Evolutionary conservation across 2,888 invertebrate species (phyloP).

Genomic region (Drosophila koepferae): DNA sequence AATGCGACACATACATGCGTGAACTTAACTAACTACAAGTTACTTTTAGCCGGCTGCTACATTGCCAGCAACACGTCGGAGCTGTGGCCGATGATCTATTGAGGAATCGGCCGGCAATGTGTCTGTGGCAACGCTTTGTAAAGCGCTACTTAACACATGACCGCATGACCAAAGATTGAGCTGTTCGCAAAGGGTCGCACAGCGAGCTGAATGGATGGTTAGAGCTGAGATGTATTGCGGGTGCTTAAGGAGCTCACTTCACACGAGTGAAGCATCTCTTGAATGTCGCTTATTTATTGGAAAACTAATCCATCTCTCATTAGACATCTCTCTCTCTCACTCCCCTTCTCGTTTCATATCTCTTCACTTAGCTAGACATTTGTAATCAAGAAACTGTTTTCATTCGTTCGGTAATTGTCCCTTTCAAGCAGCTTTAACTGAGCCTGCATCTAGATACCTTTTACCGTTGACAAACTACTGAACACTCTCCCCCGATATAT

Average conservation of each 20-base stretch:
- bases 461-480: slow-evolving; percentile 60
- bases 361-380: not conserved
- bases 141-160: slow-evolving; percentile 38
- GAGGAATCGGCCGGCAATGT: slow-evolving; percentile 14
- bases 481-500: slow-evolving; percentile 36
- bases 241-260: not conserved
- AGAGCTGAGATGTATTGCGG: not conserved
- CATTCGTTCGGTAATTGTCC: not conserved
- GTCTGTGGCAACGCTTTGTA: slow-evolving; percentile 30
- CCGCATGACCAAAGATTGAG: slow-evolving; percentile 19
- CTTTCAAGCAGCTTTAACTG: not conserved
- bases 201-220: not conserved
- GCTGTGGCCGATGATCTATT: slow-evolving; percentile 21
- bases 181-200: not conserved
- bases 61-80: slow-evolving; percentile 42
- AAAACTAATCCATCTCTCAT: not conserved
- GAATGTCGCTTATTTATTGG: not conserved
- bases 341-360: no score
- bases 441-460: slow-evolving; percentile 35
- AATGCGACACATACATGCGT: slow-evolving; percentile 24
- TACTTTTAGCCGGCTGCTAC: slow-evolving; percentile 46
- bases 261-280: not conserved
- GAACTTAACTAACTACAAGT: slow-evolving; percentile 46
- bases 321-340: no score
- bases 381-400: not conserved